phyloP scores from a whole-genome alignment of 2,888 invertebrate genomes.

The Danaus chrysippus region DNA sequence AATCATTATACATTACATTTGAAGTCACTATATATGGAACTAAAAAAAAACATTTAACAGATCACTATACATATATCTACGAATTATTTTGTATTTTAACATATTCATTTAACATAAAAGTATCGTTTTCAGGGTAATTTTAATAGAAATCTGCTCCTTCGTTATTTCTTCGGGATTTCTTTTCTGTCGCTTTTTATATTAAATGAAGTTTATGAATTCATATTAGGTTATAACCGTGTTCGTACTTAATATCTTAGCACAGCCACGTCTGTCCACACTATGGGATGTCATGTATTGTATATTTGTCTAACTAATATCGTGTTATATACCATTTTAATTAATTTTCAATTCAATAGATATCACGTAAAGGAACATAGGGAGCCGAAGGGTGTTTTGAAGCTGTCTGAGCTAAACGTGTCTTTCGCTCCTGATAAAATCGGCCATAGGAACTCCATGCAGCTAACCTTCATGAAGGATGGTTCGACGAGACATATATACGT shows the following conservation, averaged over 20 bases:
- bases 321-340: background rate
- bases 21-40: background rate
- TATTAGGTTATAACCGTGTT: too few relatives aligned
- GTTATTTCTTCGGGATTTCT: too few relatives aligned
- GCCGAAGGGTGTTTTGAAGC: conserved; percentile 88
- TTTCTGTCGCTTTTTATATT: too few relatives aligned
- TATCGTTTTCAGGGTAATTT: too few relatives aligned
- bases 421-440: conserved; percentile 91
- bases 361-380: conserved; percentile 86
- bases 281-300: too few relatives aligned
- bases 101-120: too few relatives aligned
- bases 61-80: too few relatives aligned
- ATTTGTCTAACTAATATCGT: background rate
- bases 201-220: too few relatives aligned
- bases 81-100: too few relatives aligned
- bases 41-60: background rate
- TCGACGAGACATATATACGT: conserved; percentile 92
- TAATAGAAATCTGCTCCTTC: too few relatives aligned
- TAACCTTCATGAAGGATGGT: conserved; percentile 91
- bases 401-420: conserved; percentile 90
- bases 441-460: conserved; percentile 88
- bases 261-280: too few relatives aligned
- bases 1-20: conserved; percentile 5
- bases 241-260: too few relatives aligned
- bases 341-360: conserved; percentile 62